Conservation (phyloP, 2,113 vertebrate genomes). For the Cynopterus brachyotis region DNA sequence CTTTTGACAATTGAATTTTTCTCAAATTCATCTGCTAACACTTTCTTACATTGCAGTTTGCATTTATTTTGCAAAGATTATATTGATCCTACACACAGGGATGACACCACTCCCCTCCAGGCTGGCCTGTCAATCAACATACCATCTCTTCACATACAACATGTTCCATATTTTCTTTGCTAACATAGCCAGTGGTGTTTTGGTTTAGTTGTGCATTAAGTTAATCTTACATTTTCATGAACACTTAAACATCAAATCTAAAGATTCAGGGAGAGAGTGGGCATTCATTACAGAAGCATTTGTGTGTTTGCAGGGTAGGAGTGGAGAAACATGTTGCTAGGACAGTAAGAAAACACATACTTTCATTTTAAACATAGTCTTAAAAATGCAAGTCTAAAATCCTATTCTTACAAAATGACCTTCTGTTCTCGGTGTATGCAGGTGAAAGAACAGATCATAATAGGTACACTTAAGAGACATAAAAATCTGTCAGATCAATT, state of each 20-base stretch:
- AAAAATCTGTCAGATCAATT: slow-evolving; percentile 44
- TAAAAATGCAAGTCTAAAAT: neutral
- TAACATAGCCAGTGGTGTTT: slow-evolving; percentile 82
- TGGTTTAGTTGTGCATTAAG: slow-evolving; percentile 73
- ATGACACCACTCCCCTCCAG: slow-evolving; percentile 78
- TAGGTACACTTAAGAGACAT: slow-evolving; percentile 9
- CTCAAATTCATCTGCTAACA: slow-evolving; percentile 79
- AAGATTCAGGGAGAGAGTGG: slow-evolving; percentile 5
- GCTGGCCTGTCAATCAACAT: slow-evolving; percentile 79
- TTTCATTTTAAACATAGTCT: neutral
- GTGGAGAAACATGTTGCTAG: neutral
- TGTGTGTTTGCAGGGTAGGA: neutral
- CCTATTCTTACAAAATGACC: neutral
- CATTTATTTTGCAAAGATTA: slow-evolving; percentile 81
- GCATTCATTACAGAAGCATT: neutral
- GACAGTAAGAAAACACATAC: neutral
- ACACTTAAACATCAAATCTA: slow-evolving; percentile 72
- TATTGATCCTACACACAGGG: slow-evolving; percentile 77
- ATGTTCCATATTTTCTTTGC: slow-evolving; percentile 82
- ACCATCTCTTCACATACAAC: slow-evolving; percentile 79
- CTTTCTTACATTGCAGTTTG: slow-evolving; percentile 74
- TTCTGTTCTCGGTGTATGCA: neutral
- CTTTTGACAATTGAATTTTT: slow-evolving; percentile 75
- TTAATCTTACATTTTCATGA: slow-evolving; percentile 75
- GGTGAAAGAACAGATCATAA: slow-evolving; percentile 9